Evolutionary conservation across 2,113 vertebrate species (phyloP).

Genomic region (Pomatostomus ruficeps): DNA sequence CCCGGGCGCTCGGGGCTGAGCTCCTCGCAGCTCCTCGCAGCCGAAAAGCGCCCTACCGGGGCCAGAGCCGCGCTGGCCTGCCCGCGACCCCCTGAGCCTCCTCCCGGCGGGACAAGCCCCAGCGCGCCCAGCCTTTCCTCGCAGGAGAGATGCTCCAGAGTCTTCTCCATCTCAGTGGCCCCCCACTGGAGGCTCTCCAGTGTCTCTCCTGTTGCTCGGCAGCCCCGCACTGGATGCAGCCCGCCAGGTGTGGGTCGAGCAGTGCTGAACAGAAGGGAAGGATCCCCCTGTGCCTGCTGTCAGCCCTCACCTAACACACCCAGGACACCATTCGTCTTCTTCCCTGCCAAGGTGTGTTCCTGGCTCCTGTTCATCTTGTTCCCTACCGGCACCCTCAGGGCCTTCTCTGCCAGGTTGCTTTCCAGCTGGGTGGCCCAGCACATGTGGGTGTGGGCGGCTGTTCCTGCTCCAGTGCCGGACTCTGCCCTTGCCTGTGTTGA

Average conservation of each 20-base stretch:
- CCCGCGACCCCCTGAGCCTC: neutral
- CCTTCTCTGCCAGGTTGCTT: neutral
- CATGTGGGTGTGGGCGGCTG: fast-evolving
- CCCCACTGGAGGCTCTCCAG: neutral
- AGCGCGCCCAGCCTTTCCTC: neutral
- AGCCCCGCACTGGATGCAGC: neutral
- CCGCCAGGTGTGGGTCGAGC: neutral
- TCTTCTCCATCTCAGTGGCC: fast-evolving
- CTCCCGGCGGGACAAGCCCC: neutral
- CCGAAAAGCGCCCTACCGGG: fast-evolving
- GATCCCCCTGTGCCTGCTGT: neutral
- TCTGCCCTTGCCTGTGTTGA: too few species aligned
- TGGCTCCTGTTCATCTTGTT: neutral
- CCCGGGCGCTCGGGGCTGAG: neutral
- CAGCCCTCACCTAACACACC: neutral
- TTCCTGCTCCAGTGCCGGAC: neutral
- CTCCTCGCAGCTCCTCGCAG: fast-evolving
- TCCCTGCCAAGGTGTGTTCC: neutral
- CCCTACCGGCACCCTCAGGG: neutral
- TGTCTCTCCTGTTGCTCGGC: neutral
- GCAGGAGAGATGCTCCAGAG: neutral
- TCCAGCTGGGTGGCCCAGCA: neutral
- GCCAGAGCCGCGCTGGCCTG: neutral
- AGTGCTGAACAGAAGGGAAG: neutral
- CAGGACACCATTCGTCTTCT: fast-evolving